Conservation (phyloP, 2,797 vertebrate genomes). For the Setipinna tenuifilis region DNA sequence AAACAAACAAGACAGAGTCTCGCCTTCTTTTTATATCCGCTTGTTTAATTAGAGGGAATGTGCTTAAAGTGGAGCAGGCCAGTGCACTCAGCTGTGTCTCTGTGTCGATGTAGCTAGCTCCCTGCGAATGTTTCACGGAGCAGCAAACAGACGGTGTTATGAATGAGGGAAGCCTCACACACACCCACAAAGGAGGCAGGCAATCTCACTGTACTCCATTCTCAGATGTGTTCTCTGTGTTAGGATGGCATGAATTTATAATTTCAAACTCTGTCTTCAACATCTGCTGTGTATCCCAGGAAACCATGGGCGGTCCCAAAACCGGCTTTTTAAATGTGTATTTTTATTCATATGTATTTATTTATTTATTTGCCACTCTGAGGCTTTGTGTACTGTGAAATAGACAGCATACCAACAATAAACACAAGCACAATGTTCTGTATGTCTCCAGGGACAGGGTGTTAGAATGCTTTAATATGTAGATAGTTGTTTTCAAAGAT, state of each 20-base stretch:
- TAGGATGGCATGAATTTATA: slow-evolving; percentile 54
- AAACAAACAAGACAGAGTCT: background rate
- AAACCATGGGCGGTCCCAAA: slow-evolving; percentile 55
- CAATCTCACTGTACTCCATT: background rate
- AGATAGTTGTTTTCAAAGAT: slow-evolving; percentile 57
- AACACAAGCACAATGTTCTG: slow-evolving; percentile 56
- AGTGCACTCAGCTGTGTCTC: background rate
- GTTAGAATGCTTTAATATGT: slow-evolving; percentile 65
- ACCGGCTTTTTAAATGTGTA: background rate
- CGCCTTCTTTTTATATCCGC: background rate
- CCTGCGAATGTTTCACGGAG: background rate
- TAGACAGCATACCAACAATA: slow-evolving; percentile 49
- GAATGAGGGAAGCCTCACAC: background rate
- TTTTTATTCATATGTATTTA: background rate
- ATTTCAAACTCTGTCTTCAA: slow-evolving; percentile 55
- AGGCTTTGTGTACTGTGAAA: background rate
- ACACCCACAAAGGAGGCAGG: background rate
- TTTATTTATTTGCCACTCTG: background rate
- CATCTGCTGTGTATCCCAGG: slow-evolving; percentile 66
- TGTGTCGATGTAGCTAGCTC: background rate
- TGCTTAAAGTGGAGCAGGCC: background rate
- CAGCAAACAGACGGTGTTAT: slow-evolving; percentile 3
- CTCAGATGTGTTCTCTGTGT: slow-evolving; percentile 58
- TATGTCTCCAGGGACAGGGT: slow-evolving; percentile 51
- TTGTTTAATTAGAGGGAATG: background rate